A percentile compares a stretch with the other conserved stretches of the same genome.
Conservation (phyloP, 2,113 vertebrate genomes). For the Chaenogobius annularis region DNA sequence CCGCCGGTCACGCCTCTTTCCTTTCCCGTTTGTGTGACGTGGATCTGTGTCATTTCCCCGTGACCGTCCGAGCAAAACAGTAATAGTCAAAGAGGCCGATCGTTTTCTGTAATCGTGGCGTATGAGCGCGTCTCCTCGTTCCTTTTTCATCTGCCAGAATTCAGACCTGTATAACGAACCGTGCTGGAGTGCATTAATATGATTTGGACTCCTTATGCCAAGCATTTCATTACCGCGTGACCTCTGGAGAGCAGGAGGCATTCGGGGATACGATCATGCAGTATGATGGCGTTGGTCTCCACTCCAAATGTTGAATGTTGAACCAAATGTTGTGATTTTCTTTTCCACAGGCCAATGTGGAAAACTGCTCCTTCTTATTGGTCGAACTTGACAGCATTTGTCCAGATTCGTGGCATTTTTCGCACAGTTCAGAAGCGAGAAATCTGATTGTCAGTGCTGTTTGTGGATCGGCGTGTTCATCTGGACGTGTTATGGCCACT, state of each 20-base stretch:
- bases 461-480: not conserved
- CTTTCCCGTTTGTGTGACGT: conserved; percentile 4
- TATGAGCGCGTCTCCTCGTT: not conserved
- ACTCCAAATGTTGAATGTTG: not conserved
- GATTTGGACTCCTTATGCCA: conserved; percentile 11
- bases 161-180: conserved; percentile 15
- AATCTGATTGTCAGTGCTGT: not conserved
- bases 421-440: not conserved
- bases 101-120: not conserved
- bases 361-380: conserved; percentile 61
- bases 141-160: conserved; percentile 5
- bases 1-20: conserved; percentile 9
- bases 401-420: conserved; percentile 9
- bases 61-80: not conserved
- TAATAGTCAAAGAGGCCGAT: not conserved
- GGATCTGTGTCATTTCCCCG: not conserved
- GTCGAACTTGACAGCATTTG: conserved; percentile 25
- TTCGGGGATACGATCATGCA: not conserved
- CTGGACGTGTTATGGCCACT: not conserved
- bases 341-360: conserved; percentile 42
- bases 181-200: not conserved
- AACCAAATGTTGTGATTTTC: no score
- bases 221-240: not conserved
- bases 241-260: not conserved
- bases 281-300: not conserved